phyloP scores from a whole-genome alignment of 2,888 invertebrate species.

The Clunio marinus region DNA sequence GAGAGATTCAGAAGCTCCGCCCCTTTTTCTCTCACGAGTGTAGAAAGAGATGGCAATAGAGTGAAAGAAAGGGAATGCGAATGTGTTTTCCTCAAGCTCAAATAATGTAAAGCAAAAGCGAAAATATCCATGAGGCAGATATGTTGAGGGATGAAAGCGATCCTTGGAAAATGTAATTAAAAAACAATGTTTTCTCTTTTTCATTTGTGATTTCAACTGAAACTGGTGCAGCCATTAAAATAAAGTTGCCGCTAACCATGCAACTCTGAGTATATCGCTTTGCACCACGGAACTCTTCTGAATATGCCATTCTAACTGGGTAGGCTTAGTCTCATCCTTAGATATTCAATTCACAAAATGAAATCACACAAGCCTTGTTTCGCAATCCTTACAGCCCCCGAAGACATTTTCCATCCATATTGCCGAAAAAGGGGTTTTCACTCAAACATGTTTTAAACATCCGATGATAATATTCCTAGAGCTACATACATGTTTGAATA shows the following conservation, averaged over 20 bases:
- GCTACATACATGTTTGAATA: too few species aligned
- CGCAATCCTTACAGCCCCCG: neutral
- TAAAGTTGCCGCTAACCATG: too few species aligned
- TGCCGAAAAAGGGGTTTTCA: constrained; percentile 14
- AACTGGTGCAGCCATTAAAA: too few species aligned
- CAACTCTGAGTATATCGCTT: neutral
- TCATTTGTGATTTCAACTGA: constrained; percentile 1
- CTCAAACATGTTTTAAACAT: neutral
- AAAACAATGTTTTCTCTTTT: too few species aligned
- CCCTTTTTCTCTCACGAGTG: constrained; percentile 10
- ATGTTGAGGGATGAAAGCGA: too few species aligned
- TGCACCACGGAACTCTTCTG: too few species aligned
- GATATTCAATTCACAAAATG: neutral
- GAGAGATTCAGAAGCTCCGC: constrained; percentile 11
- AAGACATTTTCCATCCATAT: neutral
- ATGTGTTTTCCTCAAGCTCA: too few species aligned
- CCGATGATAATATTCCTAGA: neutral
- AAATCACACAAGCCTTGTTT: neutral
- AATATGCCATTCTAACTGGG: too few species aligned
- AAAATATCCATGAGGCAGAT: too few species aligned
- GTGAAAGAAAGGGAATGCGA: too few species aligned
- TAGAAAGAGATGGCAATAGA: neutral
- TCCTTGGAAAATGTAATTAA: constrained; percentile 4
- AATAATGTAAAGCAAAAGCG: too few species aligned
- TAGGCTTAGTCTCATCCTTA: too few species aligned